Percentiles rank a stretch among this genome's conserved stretches.
Evolutionary conservation across 2,113 vertebrate species (phyloP).

Genomic region (Paramisgurnus dabryanus): DNA sequence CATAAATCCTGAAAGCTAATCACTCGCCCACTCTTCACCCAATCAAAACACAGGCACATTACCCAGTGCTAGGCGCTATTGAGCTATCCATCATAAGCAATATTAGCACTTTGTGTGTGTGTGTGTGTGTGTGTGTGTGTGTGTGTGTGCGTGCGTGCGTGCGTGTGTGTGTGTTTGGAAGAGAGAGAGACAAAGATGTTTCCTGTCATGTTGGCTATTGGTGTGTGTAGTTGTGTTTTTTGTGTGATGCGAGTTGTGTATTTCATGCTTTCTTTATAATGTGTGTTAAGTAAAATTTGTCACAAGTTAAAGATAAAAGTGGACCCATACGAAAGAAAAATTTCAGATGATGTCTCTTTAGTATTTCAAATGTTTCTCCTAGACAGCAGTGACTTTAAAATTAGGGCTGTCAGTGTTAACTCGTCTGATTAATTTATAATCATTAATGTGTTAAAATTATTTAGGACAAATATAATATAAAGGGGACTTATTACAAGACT

Average conservation of each 20-base stretch:
- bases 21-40: conserved; percentile 66
- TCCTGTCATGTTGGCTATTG: too few species aligned
- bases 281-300: not conserved
- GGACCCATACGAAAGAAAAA: too few species aligned
- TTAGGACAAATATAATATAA: too few species aligned
- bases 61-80: conserved; percentile 66
- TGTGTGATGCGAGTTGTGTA: not conserved
- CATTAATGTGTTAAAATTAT: too few species aligned
- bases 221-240: not conserved
- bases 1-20: conserved; percentile 76
- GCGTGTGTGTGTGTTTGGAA: not conserved
- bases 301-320: too few species aligned
- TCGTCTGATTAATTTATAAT: too few species aligned
- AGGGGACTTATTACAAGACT: too few species aligned
- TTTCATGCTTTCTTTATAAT: not conserved
- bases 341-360: too few species aligned
- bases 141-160: not conserved
- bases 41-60: conserved; percentile 64
- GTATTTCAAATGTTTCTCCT: too few species aligned
- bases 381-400: too few species aligned
- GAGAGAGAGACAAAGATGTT: not conserved
- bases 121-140: conserved; percentile 21
- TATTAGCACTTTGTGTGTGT: conserved; percentile 58
- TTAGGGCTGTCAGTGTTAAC: too few species aligned
- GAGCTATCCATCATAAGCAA: conserved; percentile 72